Base-by-base conservation (phyloP, 2,888 invertebrate genomes). In the Melinopterus prodromus region DNA sequence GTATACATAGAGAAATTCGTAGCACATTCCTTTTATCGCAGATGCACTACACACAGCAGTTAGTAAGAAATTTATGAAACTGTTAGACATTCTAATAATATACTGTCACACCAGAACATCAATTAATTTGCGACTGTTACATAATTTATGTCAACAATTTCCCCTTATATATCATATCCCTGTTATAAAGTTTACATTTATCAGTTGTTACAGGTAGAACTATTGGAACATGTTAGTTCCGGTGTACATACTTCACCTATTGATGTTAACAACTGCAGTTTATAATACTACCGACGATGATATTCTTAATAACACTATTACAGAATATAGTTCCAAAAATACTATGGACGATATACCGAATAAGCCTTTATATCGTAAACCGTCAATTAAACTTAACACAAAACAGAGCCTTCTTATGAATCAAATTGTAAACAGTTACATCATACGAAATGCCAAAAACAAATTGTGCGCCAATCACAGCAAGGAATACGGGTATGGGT, bases 351-450 rank as follows among this genome's bases (percentile, higher is more conserved):
- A 53, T 53, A 12, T 53, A 53, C 53, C 53, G 12, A 12, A 53
- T 53, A 53, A 53, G 53, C 5, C 53, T 1, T 53, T 15, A 74
- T 35, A 37, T 36, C 26, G 37, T 15, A 74, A 74, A 74, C 16
- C 7, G 69, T 82, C 82, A 16, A 82, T 87, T 74, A 85, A 86
- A 82, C 83, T 87, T 72, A 87, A 86, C 78, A 84, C 84, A 81
- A 87, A 85, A 82, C 87, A 87, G 82, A 85, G 85, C 38, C 77
- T 87, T 74, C 84, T 87, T 78, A 85, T 88, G 86, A 87, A 88
- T 83, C 87, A 87, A 83, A 82, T 88, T 80, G 81, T 88, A 70
- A 83, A 79, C 36, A 84, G 85, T 76, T 87, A 86, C 81, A 86
- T 85, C 9, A 81, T 87, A 69, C 82, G 83, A 72, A 82, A 83